Evolutionary conservation across 2,888 invertebrate genomes (phyloP), one percentile per base, ranked within the genome.

Genomic region (Pristionchus japonicus): DNA sequence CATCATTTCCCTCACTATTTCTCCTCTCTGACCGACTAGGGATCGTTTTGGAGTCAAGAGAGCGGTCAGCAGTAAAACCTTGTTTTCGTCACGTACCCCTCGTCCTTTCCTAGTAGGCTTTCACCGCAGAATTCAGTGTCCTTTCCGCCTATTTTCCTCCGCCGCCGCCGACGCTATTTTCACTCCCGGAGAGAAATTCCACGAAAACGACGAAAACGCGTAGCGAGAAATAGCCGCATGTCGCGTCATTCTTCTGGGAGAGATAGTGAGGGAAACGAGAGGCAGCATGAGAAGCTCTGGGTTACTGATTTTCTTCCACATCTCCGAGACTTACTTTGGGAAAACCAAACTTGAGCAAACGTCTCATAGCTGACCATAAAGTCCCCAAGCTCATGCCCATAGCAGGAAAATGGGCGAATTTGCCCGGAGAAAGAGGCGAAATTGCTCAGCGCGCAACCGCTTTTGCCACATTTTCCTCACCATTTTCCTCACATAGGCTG

Each of bases 121-220:
- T 43, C 77, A n/a, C 43, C 77, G 77, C 77, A 43, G 57, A 43
- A 15, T 43, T 43, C n/a, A 6, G 43, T 77, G 77, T 77, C 77
- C 77, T 77, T 77, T 77, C 43, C 77, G 20, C n/a, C 77, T 77
- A 77, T 77, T 77, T 43, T 77, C 67, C 67, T 31, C 47, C 40
- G 11, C 43, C n/a, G 43, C 23, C 37, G 34, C 23, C 37, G 40
- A 40, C 57, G 31, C 74, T 74, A 74, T 74, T 74, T 74, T 74
- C 74, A 15, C 40, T 6, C 74, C n/a, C n/a, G n/a, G n/a, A n/a
- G 40, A 77, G 43, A 47, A 77, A 77, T 77, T 77, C 70, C 77
- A 40, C 43, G 77, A 47, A 74, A 74, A 43, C 77, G 31, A 31
- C 34, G 34, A 34, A 7, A 11, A 20, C 74, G 23, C 13, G 74